Evolutionary conservation across 2,888 invertebrate genomes (phyloP), one percentile per base, ranked within the genome.

Genomic region (Drosophila diplacantha): DNA sequence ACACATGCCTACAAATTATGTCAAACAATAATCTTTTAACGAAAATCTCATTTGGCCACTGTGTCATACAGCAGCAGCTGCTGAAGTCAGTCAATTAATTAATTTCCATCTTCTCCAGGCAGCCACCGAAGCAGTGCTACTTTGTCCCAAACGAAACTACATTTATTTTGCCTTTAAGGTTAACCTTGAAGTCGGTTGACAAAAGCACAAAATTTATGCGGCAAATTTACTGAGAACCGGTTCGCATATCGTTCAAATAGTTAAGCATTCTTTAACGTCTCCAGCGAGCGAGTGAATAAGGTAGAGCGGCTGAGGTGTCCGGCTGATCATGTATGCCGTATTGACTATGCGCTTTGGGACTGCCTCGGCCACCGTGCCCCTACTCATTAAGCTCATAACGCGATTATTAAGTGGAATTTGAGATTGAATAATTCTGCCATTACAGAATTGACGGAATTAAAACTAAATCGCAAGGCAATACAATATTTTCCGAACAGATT

Each of bases 151-250:
- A 32, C 35, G 55, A 22, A 37, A 29, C 55, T 39, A 20, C 18
- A 18, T 44, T 64, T 49, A 50, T 60, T 74, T 75, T 63, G 72
- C 62, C 53, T 75, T 72, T 55, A 31, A 69, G 73, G 66, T 59
- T 62, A 76, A 75, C 76, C 76, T 82, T 81, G 76, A 82, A 75
- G 64, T 55, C 5, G 47, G 53, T 49, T 47, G 59, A 58, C 56
- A 44, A 47, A 43, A 66, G 18, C 54, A 59, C 57, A 43, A 73
- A 75, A 75, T 79, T 51, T 41, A 52, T 50, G 55, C 63, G 56
- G 59, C 66, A 35, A 46, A 37, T 32, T 20, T 5, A 44, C 16
- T 35, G 29, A 29, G 12, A 82, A 82, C 80, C 80, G 77, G 82
- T 76, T 79, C 54, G 47, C 50, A 35, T 12, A 34, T 47, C 32